phyloP scores from a whole-genome alignment of 2,888 invertebrate genomes.

The Geotrupes spiniger region DNA sequence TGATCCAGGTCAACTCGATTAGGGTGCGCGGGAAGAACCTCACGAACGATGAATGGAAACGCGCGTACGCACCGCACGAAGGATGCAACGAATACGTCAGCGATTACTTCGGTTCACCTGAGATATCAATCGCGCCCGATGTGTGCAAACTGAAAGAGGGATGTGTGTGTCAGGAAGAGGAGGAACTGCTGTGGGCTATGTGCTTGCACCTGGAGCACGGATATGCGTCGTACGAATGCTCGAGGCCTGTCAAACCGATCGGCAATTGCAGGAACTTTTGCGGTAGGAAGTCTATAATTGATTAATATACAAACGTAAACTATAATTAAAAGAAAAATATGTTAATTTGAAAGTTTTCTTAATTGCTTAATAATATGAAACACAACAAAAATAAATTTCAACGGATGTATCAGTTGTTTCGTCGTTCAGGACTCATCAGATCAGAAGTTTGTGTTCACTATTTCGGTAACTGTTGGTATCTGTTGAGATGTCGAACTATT shows the following conservation, averaged over 20 bases:
- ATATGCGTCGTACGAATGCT: conserved; percentile 12
- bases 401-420: too few relatives aligned
- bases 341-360: too few relatives aligned
- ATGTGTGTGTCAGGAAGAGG: not conserved
- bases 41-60: not conserved
- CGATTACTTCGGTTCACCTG: too few relatives aligned
- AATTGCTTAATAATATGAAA: too few relatives aligned
- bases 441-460: too few relatives aligned
- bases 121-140: not conserved
- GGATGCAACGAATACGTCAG: not conserved
- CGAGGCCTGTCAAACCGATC: conserved; percentile 22
- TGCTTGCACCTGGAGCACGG: not conserved
- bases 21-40: not conserved
- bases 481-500: too few relatives aligned
- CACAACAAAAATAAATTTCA: too few relatives aligned
- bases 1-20: not conserved
- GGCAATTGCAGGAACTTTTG: conserved; percentile 33
- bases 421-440: too few relatives aligned
- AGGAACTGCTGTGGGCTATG: not conserved
- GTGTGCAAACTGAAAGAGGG: not conserved
- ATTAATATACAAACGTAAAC: too few relatives aligned
- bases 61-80: not conserved
- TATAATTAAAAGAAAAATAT: too few relatives aligned
- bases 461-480: too few relatives aligned
- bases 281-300: conserved; percentile 26